These are phyloP conservation scores for Haliclona indistincta DNA, from an alignment of 37 sponge, comb jelly and placozoan genomes.

Conservation along the genomic window DNA sequence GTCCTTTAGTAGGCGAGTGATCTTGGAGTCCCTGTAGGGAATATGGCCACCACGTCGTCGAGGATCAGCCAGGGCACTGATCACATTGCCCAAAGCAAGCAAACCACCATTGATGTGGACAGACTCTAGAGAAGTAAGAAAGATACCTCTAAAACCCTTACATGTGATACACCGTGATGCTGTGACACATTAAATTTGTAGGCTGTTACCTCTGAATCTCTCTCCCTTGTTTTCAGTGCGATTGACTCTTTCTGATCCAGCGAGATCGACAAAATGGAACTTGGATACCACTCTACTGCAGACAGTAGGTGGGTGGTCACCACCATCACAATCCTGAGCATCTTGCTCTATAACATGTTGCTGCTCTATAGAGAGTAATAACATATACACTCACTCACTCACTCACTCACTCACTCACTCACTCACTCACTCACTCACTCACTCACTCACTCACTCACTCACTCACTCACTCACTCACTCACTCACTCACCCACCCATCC, in stretches of 20 bases:
- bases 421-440: too few species aligned
- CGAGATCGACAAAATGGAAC: slow-evolving; percentile 86
- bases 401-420: too few species aligned
- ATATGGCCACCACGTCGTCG: slow-evolving; percentile 11
- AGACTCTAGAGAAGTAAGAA: slow-evolving; percentile 27
- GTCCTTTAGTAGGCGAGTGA: slow-evolving; percentile 35
- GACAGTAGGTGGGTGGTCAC: not conserved
- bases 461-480: too few species aligned
- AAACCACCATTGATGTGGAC: slow-evolving; percentile 69
- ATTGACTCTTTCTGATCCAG: slow-evolving; percentile 66
- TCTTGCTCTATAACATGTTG: too few species aligned
- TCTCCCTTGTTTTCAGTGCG: slow-evolving; percentile 67
- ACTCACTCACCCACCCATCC: too few species aligned
- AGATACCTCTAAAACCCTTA: too few species aligned
- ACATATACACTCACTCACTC: too few species aligned
- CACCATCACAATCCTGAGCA: too few species aligned
- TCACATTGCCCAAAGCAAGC: slow-evolving; percentile 67
- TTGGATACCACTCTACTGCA: slow-evolving; percentile 34
- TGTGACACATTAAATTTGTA: not conserved
- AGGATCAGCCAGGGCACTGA: slow-evolving; percentile 54
- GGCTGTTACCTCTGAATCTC: slow-evolving; percentile 65
- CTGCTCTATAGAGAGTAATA: too few species aligned
- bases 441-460: too few species aligned
- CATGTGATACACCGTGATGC: not conserved
- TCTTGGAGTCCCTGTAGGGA: slow-evolving; percentile 1